These are phyloP conservation scores for Equus quagga DNA, from an alignment of 2,113 vertebrate genomes.

Conservation along the genomic window DNA sequence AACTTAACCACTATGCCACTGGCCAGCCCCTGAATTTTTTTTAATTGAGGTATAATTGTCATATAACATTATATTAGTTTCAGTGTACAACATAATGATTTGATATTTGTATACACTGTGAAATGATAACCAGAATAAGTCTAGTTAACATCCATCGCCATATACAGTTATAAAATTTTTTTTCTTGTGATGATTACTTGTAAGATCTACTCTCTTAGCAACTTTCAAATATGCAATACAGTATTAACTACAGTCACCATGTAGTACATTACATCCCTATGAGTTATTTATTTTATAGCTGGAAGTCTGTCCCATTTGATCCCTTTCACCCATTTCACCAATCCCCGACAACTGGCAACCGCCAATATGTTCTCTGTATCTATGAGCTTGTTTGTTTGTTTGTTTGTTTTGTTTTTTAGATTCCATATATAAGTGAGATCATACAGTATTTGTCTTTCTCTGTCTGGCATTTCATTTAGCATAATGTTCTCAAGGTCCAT, in stretches of 20 bases:
- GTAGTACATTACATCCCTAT: neutral
- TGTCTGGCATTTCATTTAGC: neutral
- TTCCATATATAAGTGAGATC: neutral
- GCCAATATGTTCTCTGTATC: neutral
- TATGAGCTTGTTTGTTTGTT: neutral
- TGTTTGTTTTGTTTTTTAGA: neutral
- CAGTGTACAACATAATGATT: neutral
- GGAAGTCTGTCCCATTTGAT: neutral
- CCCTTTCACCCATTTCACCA: neutral
- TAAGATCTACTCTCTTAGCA: neutral
- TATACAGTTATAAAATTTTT: neutral
- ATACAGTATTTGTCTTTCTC: neutral
- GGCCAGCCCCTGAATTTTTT: neutral
- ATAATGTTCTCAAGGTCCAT: neutral
- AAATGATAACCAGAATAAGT: neutral
- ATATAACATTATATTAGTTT: neutral
- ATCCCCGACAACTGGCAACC: neutral
- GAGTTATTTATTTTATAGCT: neutral
- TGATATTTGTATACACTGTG: neutral
- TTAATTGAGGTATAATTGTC: neutral
- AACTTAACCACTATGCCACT: no score
- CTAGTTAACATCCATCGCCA: neutral
- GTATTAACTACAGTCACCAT: neutral
- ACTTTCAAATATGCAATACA: neutral
- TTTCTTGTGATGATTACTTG: neutral